These are phyloP conservation scores for Brachyistius frenatus DNA, from an alignment of 2,113 vertebrate species.

Conservation along the genomic window DNA sequence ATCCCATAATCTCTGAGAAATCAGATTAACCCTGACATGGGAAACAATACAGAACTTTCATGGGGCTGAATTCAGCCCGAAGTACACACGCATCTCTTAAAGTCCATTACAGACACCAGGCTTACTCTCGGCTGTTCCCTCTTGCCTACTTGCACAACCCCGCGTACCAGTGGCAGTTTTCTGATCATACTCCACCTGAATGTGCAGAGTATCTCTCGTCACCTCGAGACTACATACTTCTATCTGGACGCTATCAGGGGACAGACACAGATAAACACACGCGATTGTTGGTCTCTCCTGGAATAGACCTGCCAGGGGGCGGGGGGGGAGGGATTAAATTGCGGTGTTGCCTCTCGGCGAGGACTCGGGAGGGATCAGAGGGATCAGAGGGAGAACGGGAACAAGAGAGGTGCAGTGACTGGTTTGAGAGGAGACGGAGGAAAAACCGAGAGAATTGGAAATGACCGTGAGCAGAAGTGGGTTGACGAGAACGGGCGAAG, in stretches of 20 bases:
- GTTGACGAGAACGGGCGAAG: slow-evolving; percentile 12
- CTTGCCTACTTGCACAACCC: neutral
- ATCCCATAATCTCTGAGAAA: neutral
- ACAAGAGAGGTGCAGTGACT: neutral
- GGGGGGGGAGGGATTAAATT: slow-evolving; percentile 21
- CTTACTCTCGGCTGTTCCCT: neutral
- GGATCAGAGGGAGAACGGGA: neutral
- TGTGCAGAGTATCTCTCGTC: slow-evolving; percentile 18
- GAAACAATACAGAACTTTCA: neutral
- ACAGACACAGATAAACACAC: slow-evolving; percentile 38
- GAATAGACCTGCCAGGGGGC: neutral
- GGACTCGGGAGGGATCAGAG: slow-evolving; percentile 32
- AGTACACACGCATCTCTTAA: neutral
- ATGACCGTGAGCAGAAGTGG: slow-evolving; percentile 15
- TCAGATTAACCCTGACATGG: neutral
- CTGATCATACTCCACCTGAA: neutral
- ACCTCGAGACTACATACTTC: slow-evolving; percentile 4
- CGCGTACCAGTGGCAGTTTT: neutral
- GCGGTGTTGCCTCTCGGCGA: slow-evolving; percentile 31
- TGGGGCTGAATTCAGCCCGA: neutral
- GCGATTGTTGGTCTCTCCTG: slow-evolving; percentile 23
- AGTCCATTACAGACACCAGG: slow-evolving; percentile 1
- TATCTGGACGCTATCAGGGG: slow-evolving; percentile 29
- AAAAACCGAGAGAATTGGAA: slow-evolving; percentile 13
- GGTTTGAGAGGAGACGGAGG: slow-evolving; percentile 7